Evolutionary conservation across 2,888 invertebrate species (phyloP), one percentile per base, ranked within the genome.

Genomic region (Abscondita cerata): DNA sequence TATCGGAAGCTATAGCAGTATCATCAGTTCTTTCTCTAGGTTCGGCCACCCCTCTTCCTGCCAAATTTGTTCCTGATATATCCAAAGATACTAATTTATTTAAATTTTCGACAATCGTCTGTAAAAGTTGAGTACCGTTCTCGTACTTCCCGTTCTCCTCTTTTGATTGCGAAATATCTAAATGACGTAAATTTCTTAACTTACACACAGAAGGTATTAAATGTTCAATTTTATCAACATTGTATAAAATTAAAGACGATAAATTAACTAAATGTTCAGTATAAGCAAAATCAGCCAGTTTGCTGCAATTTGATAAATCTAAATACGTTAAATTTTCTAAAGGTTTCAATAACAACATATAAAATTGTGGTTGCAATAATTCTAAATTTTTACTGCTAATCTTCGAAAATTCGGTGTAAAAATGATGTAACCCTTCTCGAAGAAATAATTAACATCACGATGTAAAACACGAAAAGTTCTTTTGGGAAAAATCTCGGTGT

Each of bases 61-160:
- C 95, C 67, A 98, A 83, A 83, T 98, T 97, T 13, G 98, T 98
- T 11, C 96, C 96, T 2, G 97, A 96, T 76, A 98, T 95, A 81
- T 98, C 98, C 71, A 98, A 82, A 18, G 93, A 93, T 40, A 87
- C 86, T 61, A 98, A 81, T 52, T 87, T 79, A 0, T 92, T 91
- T 71, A 98, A 83, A 75, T 83, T 87, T 52, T 85, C 83, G 9
- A 96, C 88, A 34, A 98, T 82, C 69, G 85, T 84, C 16, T 87
- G 82, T 38, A 98, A 81, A 25, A 89, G 83, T 65, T 86, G 83
- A 80, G 91, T 92, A 1, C 94, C 92, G 70, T 89, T 86, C 33
- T 85, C 83, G 78, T 90, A 96, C 64, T 85, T 87, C 3, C 92
- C 92, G 31, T 75, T 71, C 68, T 89, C 86, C 46, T 88, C 87